Base-by-base conservation (phyloP, 2,797 vertebrate species). In the Calcarius lapponicus region DNA sequence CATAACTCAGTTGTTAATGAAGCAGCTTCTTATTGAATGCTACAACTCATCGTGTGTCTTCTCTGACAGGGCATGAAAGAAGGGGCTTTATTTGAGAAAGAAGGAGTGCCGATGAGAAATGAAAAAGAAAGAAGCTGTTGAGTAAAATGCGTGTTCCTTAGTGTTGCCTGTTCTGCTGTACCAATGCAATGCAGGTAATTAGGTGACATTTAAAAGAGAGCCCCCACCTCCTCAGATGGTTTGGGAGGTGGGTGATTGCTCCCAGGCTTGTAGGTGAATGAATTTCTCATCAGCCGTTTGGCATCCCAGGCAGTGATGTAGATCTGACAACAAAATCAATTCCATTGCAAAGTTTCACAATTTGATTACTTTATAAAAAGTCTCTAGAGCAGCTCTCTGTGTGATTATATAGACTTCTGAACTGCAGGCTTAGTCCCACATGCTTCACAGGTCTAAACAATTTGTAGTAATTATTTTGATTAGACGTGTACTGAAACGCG, bases 271-370 rank as follows among this genome's bases (percentile, higher is more conserved):
- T 8, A n/a, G 85, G 66, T 88, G 85, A 86, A 66, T 90, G 80
- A 94, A 91, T 94, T 94, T 86, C 90, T 96, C 71, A 75, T 88
- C 81, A 85, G 62, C 3, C 3, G 4, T 78, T 96, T 94, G 92
- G 78, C 90, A 93, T 72, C 56, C 26, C 43, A 53, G 75, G 88
- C 82, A 84, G 79, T 34, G 79, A 91, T 78, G 88, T 61, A 95
- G 76, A 91, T 92, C 66, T 96, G 86, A 97, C 92, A 96, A 86
- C 91, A 92, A 96, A 92, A 96, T 89, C 74, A 80, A 93, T 97
- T 70, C 60, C 95, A 95, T 95, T 91, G 71, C 91, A 60, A 47
- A 84, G 74, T 96, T 94, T 96, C 51, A 61, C 76, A 82, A 93
- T 96, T 91, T 93, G 89, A 96, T 96, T 94, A 91, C 85, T 96